Percentiles rank a stretch among this genome's conserved stretches.
Evolutionary conservation across 2,888 invertebrate species (phyloP).

Genomic region (Sepiola atlantica): DNA sequence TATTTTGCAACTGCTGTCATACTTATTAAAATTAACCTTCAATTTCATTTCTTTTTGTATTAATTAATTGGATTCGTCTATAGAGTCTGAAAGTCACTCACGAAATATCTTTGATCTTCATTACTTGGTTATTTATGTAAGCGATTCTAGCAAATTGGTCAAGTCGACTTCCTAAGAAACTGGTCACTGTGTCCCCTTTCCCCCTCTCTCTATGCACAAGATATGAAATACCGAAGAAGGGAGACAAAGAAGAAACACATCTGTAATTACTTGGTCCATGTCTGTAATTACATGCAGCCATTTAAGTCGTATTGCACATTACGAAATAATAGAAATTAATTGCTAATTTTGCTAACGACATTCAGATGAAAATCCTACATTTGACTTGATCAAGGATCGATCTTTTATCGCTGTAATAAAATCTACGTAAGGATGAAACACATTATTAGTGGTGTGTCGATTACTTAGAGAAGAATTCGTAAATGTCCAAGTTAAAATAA

Average conservation of each 20-base stretch:
- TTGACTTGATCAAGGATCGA: background rate
- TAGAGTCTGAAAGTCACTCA: background rate
- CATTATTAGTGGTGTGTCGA: background rate
- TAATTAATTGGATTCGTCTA: too few species aligned
- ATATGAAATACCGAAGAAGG: too few species aligned
- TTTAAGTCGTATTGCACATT: background rate
- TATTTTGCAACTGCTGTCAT: too few species aligned
- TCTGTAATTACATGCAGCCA: background rate
- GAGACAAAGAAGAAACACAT: too few species aligned
- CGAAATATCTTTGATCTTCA: background rate
- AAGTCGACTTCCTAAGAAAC: background rate
- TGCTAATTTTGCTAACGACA: background rate
- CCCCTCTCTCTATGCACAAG: background rate
- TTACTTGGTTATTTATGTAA: background rate
- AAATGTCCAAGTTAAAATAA: background rate
- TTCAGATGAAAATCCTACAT: background rate
- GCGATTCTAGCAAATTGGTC: background rate
- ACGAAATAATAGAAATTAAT: background rate
- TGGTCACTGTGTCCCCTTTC: too few species aligned
- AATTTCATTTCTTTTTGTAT: too few species aligned
- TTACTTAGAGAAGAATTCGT: background rate
- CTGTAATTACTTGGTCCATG: background rate
- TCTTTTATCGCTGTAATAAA: background rate
- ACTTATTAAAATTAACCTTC: too few species aligned
- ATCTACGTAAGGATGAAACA: background rate